A percentile compares a stretch with the other conserved stretches of the same genome.
Conservation (phyloP, 2,888 invertebrate species). For the Sarcophaga caerulescens region DNA sequence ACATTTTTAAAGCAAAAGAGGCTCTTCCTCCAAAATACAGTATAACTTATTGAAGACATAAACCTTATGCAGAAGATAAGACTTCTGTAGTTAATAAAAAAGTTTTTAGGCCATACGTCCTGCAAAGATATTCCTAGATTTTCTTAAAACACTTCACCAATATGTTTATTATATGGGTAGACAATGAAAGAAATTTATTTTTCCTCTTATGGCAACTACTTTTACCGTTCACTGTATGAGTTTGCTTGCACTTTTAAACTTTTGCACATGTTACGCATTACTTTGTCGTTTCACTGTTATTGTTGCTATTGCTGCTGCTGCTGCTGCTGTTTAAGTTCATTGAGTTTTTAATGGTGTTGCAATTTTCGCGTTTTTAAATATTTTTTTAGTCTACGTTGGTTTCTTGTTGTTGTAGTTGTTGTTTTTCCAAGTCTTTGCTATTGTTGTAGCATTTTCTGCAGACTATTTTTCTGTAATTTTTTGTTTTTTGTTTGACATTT, state of each 20-base stretch:
- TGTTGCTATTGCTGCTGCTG: slow-evolving; percentile 10
- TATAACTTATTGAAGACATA: no score
- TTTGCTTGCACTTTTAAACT: slow-evolving; percentile 25
- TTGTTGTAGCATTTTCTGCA: slow-evolving; percentile 67
- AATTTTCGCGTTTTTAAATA: slow-evolving; percentile 66
- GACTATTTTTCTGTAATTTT: slow-evolving; percentile 40
- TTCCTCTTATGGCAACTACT: background rate
- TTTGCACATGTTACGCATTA: slow-evolving; percentile 61
- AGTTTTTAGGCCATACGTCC: no score
- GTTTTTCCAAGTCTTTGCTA: slow-evolving; percentile 64
- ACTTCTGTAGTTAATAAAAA: no score
- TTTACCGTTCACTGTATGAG: slow-evolving; percentile 5
- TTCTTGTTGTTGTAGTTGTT: slow-evolving; percentile 54
- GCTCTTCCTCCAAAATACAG: no score
- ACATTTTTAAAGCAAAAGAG: no score
- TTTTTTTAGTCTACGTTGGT: slow-evolving; percentile 39
- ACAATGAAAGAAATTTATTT: background rate
- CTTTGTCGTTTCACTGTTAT: background rate
- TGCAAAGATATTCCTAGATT: no score
- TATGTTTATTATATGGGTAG: no score
- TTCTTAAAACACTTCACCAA: no score
- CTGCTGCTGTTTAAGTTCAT: slow-evolving; percentile 41
- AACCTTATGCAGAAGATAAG: no score
- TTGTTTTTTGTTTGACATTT: slow-evolving; percentile 75
- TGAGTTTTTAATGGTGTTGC: slow-evolving; percentile 66